Conservation (phyloP, 2,797 vertebrate species). For the Pantherophis alleghaniensis region DNA sequence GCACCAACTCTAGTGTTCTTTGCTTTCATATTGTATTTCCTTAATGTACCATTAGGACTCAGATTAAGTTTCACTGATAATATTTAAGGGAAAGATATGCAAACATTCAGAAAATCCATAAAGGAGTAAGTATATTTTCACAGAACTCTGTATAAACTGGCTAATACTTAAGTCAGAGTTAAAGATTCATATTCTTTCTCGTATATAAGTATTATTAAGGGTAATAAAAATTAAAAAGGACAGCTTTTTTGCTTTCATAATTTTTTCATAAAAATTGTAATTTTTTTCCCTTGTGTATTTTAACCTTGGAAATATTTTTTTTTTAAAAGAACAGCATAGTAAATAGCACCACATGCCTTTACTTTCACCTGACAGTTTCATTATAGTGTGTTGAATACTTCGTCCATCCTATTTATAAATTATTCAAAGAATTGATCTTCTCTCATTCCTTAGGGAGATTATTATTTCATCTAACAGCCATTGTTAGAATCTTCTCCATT, state of each 20-base stretch:
- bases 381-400: slow-evolving; percentile 58
- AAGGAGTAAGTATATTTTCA: background rate
- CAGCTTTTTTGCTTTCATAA: background rate
- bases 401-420: slow-evolving; percentile 66
- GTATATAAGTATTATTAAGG: slow-evolving; percentile 37
- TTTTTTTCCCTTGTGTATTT: background rate
- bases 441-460: slow-evolving; percentile 62
- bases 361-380: slow-evolving; percentile 51
- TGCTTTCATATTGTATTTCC: background rate
- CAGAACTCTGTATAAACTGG: slow-evolving; percentile 5
- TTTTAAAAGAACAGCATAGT: slow-evolving; percentile 42
- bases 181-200: slow-evolving; percentile 39
- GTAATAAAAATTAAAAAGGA: slow-evolving; percentile 40
- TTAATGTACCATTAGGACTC: background rate
- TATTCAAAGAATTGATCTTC: slow-evolving; percentile 57
- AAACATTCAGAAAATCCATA: background rate
- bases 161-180: slow-evolving; percentile 17
- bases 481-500: slow-evolving; percentile 52
- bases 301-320: background rate
- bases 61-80: background rate
- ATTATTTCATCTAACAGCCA: slow-evolving; percentile 65
- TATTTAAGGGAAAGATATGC: background rate
- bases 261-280: background rate
- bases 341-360: slow-evolving; percentile 50
- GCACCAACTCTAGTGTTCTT: background rate